Conservation (phyloP, 2,888 invertebrate species). For the Andrena trimmerana region DNA sequence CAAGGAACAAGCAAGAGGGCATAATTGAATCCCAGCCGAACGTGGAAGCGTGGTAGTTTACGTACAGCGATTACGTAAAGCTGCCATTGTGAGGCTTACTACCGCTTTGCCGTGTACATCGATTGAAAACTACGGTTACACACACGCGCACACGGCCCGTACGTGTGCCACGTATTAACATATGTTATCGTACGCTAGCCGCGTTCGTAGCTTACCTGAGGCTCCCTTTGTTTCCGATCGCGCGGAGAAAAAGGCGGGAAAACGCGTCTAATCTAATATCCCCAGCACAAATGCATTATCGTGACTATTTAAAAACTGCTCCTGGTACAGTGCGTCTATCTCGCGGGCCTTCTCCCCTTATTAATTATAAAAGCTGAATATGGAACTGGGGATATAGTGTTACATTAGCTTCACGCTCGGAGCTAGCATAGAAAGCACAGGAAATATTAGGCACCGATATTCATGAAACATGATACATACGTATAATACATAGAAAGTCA, state of each 20-base stretch:
- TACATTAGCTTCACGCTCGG: constrained; percentile 20
- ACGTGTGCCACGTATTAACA: constrained; percentile 53
- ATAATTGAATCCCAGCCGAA: constrained; percentile 76
- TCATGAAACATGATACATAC: not conserved
- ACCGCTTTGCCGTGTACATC: constrained; percentile 54
- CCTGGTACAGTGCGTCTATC: constrained; percentile 10
- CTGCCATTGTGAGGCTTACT: constrained; percentile 69
- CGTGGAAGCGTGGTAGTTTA: constrained; percentile 73
- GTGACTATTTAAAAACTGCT: not conserved
- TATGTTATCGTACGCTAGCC: constrained; percentile 41
- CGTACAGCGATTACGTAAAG: constrained; percentile 76
- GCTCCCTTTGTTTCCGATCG: constrained; percentile 13
- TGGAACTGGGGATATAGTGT: constrained; percentile 39
- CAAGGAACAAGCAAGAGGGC: constrained; percentile 56
- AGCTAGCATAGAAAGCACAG: constrained; percentile 9
- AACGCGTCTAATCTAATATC: constrained; percentile 16
- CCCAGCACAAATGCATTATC: not conserved
- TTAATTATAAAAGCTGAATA: constrained; percentile 50
- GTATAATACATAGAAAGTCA: not conserved
- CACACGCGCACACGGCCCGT: constrained; percentile 19
- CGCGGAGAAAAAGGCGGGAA: not conserved
- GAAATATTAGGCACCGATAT: not conserved
- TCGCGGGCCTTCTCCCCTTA: constrained; percentile 22
- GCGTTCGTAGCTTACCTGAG: constrained; percentile 18
- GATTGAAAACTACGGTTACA: constrained; percentile 57